Base-by-base conservation (phyloP, 2,113 vertebrate genomes). In the Catharus fuscescens region DNA sequence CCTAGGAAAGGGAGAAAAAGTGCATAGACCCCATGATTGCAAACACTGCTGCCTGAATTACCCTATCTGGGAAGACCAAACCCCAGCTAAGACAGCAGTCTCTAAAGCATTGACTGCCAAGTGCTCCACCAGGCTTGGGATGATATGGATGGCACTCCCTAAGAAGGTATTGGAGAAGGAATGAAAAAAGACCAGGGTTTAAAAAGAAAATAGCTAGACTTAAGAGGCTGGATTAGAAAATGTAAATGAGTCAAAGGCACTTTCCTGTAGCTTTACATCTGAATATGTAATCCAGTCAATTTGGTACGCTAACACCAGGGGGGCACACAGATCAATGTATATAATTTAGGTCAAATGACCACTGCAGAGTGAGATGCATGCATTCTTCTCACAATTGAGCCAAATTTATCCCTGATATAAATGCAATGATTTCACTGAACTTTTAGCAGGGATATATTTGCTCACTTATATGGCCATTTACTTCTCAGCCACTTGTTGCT, bases 321-420 rank as follows among this genome's bases (percentile, higher is more conserved):
- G 60, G 7, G 62, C 12, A 20, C 73, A 79, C 64, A 88, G 79
- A 88, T 77, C 81, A 90, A 77, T 65, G 78, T 65, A 59, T 32
- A 71, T 74, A 74, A 89, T 89, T 83, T 52, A 86, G 64, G 77
- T 80, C 95, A 92, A 95, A 84, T 91, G 92, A 95, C 83, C 91
- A 81, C 80, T 92, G 80, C 64, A 59, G 60, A 74, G 71, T n/a
- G 44, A 88, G 23, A 70, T 48, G 67, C 64, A 42, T 28, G 54
- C 53, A 52, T 83, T 90, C 67, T 86, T 90, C 61, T 93, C 72
- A 80, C 74, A 64, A 60, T 25, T 59, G 59, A 91, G 59, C 17
- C 54, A 82, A 70, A 77, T 86, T 91, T 90, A 70, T 88, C 52
- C 40, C 59, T 17, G 31, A 57, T 85, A 54, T 10, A 76, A 94